phyloP scores from a whole-genome alignment of 1,140 invertebrate species.

The Diorhabda carinulata region DNA sequence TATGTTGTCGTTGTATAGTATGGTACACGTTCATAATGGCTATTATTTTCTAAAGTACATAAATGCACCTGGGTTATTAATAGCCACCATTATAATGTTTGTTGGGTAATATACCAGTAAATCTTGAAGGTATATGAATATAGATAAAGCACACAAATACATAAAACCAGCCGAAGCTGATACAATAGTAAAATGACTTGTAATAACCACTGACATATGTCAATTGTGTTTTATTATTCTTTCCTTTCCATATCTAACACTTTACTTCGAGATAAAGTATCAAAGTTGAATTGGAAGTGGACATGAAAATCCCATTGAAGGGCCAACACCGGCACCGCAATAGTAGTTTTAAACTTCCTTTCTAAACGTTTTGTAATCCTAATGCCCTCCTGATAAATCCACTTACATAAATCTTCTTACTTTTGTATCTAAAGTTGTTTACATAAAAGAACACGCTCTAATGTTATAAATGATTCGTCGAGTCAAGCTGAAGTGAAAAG shows the following conservation, averaged over 20 bases:
- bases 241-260: neutral
- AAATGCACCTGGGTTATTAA: too few species aligned
- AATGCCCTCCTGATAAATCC: conserved; percentile 13
- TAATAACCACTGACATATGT: neutral
- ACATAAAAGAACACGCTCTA: conserved; percentile 17
- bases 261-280: conserved; percentile 11
- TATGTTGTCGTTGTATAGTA: too few species aligned
- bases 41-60: too few species aligned
- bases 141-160: too few species aligned
- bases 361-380: conserved; percentile 15
- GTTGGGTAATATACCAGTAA: too few species aligned
- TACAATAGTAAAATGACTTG: neutral
- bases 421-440: conserved; percentile 13
- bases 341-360: neutral
- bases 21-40: too few species aligned
- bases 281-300: conserved; percentile 7
- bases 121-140: too few species aligned
- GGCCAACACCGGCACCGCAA: conserved; percentile 1
- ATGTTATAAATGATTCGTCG: conserved; percentile 16
- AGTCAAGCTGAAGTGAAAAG: neutral
- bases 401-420: conserved; percentile 18
- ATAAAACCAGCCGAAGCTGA: too few species aligned
- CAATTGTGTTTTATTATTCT: neutral
- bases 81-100: too few species aligned
- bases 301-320: conserved; percentile 15